Base-by-base conservation (phyloP, 2,113 vertebrate genomes). In the Polypterus senegalus region DNA sequence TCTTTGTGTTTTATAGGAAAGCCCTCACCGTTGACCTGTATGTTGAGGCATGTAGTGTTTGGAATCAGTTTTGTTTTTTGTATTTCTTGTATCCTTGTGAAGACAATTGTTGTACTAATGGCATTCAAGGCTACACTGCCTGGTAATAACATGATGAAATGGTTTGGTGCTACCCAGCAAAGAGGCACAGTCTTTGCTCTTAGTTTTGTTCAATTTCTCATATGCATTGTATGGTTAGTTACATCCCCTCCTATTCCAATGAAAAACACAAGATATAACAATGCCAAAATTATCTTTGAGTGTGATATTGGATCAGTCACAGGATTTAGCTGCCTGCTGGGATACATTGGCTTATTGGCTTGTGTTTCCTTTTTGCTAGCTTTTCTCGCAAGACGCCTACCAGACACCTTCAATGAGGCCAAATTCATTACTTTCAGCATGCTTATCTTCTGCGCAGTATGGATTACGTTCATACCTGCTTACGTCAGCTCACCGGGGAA, bases 351-450 rank as follows among this genome's bases (percentile, higher is more conserved):
- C 47, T 49, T 60, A 47, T 48, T 60, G 46, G 48, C 59, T 11
- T 49, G 59, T 27, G 51, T 60, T 43, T 60, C 47, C 11, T 60
- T 60, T 48, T 47, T 60, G 11, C 10, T 60, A 43, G 59, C 59
- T 5, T 60, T 60, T 60, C 48, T 60, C 11, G 59, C 59, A 4
- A 60, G 59, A 27, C 48, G 51, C 27, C 51, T 60, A 9, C 59
- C 59, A 9, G 59, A 60, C 5, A 60, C 46, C 4, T 60, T 49
- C 47, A 60, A 60, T n/a, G 59, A 60, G 59, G 59, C 59, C 4
- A 60, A 60, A 11, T 60, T 60, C 48, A 49, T 60, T 43, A 60
- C 59, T 3, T 60, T 60, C 59, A 60, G 59, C 11, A 60, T 60
- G 59, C 43, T 60, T 47, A 60, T 60, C 3, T 60, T 60, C 47